Percentiles rank a stretch among this genome's conserved stretches.
Evolutionary conservation across 2,113 vertebrate species (phyloP).

Genomic region (Burhinus bistriatus): DNA sequence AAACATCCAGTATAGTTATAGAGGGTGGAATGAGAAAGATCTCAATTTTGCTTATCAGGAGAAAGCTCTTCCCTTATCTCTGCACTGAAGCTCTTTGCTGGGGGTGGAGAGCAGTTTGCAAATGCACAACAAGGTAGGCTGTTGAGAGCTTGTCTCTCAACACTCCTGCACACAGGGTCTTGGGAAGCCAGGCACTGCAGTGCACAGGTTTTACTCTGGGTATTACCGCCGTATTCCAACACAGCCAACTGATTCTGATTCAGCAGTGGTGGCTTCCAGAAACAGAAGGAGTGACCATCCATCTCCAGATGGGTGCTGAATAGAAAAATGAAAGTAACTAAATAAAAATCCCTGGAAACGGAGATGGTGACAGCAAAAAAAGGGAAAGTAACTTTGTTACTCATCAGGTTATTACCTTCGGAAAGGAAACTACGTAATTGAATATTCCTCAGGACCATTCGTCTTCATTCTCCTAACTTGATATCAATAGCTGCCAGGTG

Average conservation of each 20-base stretch:
- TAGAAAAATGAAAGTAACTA: constrained; percentile 50
- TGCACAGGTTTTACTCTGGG: neutral
- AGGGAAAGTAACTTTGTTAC: constrained; percentile 43
- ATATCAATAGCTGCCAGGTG: constrained; percentile 62
- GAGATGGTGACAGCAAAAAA: constrained; percentile 39
- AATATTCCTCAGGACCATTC: constrained; percentile 54
- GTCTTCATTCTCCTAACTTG: constrained; percentile 62
- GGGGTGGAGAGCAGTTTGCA: neutral
- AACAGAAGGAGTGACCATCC: neutral
- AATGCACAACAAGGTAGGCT: neutral
- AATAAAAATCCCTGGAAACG: constrained; percentile 44
- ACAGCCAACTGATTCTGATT: neutral
- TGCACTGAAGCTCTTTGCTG: neutral
- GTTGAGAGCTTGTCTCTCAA: neutral
- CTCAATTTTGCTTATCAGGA: neutral
- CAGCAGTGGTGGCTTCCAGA: constrained; percentile 5
- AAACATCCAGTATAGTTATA: neutral
- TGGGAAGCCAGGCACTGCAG: neutral
- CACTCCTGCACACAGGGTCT: neutral
- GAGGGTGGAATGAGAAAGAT: neutral
- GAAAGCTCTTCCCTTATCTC: neutral
- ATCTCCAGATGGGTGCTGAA: constrained; percentile 29
- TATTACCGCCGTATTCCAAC: neutral
- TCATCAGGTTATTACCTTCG: constrained; percentile 51
- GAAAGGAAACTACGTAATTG: constrained; percentile 53